These are phyloP conservation scores for Sebastes oblongus DNA, from an alignment of 2,797 vertebrate genomes.

Conservation along the genomic window DNA sequence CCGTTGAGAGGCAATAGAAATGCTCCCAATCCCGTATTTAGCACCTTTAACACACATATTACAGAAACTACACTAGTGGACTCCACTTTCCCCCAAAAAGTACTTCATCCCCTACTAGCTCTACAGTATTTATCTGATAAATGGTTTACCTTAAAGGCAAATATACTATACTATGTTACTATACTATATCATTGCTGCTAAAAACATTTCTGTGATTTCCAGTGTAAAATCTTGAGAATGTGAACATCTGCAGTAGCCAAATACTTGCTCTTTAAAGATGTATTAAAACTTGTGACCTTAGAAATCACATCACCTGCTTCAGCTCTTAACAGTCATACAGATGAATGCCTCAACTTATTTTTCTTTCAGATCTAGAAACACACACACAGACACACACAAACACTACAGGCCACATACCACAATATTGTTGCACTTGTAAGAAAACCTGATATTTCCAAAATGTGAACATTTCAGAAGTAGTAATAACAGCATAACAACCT, in stretches of 20 bases:
- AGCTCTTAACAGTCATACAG: not conserved
- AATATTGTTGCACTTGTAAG: not conserved
- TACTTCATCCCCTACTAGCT: not conserved
- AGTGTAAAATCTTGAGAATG: not conserved
- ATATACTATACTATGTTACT: no score
- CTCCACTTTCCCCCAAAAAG: not conserved
- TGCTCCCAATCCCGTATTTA: no score
- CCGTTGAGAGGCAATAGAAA: no score
- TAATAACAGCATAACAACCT: not conserved
- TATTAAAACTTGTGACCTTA: not conserved
- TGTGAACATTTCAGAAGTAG: not conserved
- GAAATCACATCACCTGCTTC: not conserved
- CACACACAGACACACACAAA: not conserved
- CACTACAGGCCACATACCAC: not conserved
- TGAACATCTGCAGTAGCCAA: not conserved
- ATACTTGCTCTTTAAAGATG: not conserved
- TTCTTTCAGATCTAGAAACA: not conserved
- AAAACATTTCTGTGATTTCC: not conserved
- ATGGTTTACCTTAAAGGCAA: not conserved
- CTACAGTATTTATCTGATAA: not conserved
- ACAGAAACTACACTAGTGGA: not conserved
- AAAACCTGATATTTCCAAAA: not conserved
- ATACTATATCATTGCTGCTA: not conserved
- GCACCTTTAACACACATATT: not conserved
- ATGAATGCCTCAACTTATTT: not conserved